These are phyloP conservation scores for Heliocidaris tuberculata DNA, from an alignment of 35 echinoderm and acorn worm species.

Conservation along the genomic window DNA sequence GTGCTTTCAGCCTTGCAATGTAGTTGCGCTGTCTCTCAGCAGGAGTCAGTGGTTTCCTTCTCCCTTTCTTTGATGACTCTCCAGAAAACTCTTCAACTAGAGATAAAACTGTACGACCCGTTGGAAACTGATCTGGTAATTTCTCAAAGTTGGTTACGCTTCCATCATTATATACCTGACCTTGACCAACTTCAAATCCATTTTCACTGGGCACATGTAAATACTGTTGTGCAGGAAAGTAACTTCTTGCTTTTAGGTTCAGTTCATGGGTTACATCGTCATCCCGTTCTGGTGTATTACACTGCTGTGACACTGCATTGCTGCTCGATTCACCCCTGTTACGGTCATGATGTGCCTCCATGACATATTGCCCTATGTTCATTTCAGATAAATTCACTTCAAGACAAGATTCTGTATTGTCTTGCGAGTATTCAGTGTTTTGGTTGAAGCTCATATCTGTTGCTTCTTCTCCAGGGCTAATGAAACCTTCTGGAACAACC, in stretches of 20 bases:
- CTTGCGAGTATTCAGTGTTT: not conserved
- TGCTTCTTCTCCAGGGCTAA: not conserved
- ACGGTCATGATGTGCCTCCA: not conserved
- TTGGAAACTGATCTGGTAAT: not conserved
- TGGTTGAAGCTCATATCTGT: not conserved
- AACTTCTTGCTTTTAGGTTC: no score
- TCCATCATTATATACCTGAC: not conserved
- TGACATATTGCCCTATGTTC: not conserved
- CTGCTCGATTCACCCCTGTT: not conserved
- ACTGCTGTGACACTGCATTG: not conserved
- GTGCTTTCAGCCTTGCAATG: not conserved
- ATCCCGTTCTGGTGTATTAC: not conserved
- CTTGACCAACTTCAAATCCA: not conserved
- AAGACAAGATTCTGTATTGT: not conserved
- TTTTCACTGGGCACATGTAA: not conserved
- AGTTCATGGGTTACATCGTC: no score
- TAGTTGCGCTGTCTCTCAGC: conserved; percentile 30
- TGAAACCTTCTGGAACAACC: not conserved
- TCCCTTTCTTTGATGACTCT: not conserved
- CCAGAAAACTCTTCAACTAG: not conserved
- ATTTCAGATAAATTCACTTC: not conserved
- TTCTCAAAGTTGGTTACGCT: not conserved
- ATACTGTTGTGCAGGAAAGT: not conserved
- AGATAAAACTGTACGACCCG: not conserved
- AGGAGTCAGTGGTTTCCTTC: not conserved